Percentiles rank a stretch among this genome's conserved stretches.
Evolutionary conservation across 2,888 invertebrate species (phyloP).

Genomic region (Micropterix aruncella): DNA sequence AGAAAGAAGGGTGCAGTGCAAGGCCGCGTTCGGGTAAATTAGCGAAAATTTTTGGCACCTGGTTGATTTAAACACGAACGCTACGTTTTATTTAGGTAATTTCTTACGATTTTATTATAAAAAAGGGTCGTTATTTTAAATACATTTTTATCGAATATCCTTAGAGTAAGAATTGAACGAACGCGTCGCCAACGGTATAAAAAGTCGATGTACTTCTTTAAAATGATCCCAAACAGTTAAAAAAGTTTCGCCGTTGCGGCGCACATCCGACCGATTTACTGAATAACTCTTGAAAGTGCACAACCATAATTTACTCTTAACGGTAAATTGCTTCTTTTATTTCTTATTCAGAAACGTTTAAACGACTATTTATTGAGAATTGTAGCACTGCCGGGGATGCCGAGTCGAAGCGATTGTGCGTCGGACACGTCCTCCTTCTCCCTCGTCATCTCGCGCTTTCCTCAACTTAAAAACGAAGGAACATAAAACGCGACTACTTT

Average conservation of each 20-base stretch:
- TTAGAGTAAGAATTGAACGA: slow-evolving; percentile 3
- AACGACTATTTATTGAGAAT: too few species aligned
- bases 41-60: slow-evolving; percentile 31
- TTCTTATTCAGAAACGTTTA: too few species aligned
- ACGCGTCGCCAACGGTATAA: slow-evolving; percentile 1
- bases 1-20: neutral
- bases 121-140: slow-evolving; percentile 29
- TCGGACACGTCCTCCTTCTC: too few species aligned
- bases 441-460: too few species aligned
- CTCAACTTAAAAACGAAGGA: too few species aligned
- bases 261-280: too few species aligned
- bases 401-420: too few species aligned
- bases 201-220: slow-evolving; percentile 2
- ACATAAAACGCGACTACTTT: too few species aligned
- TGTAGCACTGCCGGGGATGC: too few species aligned
- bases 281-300: neutral
- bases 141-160: slow-evolving; percentile 15
- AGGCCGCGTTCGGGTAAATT: slow-evolving; percentile 10
- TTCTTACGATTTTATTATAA: slow-evolving; percentile 40
- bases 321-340: neutral
- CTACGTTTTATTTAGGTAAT: too few species aligned
- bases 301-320: neutral
- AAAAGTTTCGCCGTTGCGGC: too few species aligned
- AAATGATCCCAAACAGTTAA: slow-evolving; percentile 12
- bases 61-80: slow-evolving; percentile 18